Conservation (phyloP, 2,113 vertebrate species). For the Eulemur rufifrons region DNA sequence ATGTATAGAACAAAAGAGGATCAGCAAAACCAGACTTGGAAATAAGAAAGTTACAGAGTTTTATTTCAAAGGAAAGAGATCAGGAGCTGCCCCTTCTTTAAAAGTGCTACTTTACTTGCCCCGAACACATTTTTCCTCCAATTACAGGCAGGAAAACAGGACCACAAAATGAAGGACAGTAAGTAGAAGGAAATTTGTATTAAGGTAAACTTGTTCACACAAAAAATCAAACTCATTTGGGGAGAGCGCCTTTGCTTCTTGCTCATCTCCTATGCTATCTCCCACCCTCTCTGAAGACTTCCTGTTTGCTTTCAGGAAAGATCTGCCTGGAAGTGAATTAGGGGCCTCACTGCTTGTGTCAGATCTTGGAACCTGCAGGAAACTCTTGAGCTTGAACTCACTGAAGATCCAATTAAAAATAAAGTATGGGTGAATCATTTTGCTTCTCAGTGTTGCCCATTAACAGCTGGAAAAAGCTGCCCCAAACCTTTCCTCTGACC, state of each 20-base stretch:
- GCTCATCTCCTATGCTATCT: not conserved
- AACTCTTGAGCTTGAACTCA: slow-evolving; percentile 53
- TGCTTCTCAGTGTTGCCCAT: slow-evolving; percentile 65
- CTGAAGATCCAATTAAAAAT: slow-evolving; percentile 74
- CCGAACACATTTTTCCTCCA: not conserved
- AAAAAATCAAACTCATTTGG: not conserved
- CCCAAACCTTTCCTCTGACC: slow-evolving; percentile 28
- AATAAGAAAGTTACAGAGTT: not conserved
- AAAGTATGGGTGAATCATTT: slow-evolving; percentile 70
- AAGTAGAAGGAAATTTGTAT: not conserved
- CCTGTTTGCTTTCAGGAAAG: slow-evolving; percentile 13
- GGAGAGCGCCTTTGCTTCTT: slow-evolving; percentile 33
- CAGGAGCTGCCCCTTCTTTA: not conserved
- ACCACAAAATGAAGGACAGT: not conserved
- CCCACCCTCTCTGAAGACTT: not conserved
- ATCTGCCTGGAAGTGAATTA: slow-evolving; percentile 9
- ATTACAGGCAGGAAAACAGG: not conserved
- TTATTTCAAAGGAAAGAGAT: slow-evolving; percentile 3
- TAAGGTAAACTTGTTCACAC: not conserved
- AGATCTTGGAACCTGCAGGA: slow-evolving; percentile 57
- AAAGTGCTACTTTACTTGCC: not conserved
- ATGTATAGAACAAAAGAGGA: not conserved
- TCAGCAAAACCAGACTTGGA: not conserved
- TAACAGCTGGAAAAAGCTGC: slow-evolving; percentile 72
- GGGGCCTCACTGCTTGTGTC: slow-evolving; percentile 44